Percentiles rank a stretch among this genome's conserved stretches.
These are phyloP conservation scores for Sandelia bainsii DNA, from an alignment of 2,797 vertebrate species.

Conservation along the genomic window DNA sequence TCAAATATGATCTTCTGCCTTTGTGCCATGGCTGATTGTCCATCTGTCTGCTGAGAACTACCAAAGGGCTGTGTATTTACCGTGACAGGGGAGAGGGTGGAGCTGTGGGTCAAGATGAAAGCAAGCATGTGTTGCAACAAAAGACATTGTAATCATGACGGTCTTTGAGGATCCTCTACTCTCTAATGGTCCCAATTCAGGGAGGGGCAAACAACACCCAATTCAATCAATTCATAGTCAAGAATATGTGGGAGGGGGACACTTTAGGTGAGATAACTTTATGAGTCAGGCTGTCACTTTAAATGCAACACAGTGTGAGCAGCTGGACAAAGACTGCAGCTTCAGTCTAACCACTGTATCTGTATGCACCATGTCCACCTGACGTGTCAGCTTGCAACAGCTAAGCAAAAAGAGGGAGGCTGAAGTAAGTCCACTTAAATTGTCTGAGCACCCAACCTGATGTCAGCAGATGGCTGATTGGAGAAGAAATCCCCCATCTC, in stretches of 20 bases:
- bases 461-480: constrained; percentile 73
- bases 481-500: constrained; percentile 68
- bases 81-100: constrained; percentile 47
- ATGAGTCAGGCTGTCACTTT: constrained; percentile 31
- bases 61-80: constrained; percentile 42
- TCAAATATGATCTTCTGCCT: constrained; percentile 54
- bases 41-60: constrained; percentile 40
- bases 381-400: constrained; percentile 43
- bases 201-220: constrained; percentile 48
- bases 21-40: constrained; percentile 40
- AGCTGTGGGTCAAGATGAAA: constrained; percentile 59
- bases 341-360: not conserved
- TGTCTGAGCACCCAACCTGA: constrained; percentile 53
- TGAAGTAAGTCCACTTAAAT: constrained; percentile 53
- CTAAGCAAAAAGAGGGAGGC: constrained; percentile 54
- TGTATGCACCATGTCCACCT: not conserved
- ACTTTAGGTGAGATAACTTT: constrained; percentile 13
- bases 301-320: not conserved
- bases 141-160: constrained; percentile 62
- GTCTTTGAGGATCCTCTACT: constrained; percentile 62
- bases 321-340: not conserved
- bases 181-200: constrained; percentile 57
- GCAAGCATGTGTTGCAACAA: constrained; percentile 62
- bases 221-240: constrained; percentile 2
- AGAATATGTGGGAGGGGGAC: not conserved